These are phyloP conservation scores for Pilophorus perplexus DNA, from an alignment of 2,888 invertebrate genomes.

Conservation along the genomic window DNA sequence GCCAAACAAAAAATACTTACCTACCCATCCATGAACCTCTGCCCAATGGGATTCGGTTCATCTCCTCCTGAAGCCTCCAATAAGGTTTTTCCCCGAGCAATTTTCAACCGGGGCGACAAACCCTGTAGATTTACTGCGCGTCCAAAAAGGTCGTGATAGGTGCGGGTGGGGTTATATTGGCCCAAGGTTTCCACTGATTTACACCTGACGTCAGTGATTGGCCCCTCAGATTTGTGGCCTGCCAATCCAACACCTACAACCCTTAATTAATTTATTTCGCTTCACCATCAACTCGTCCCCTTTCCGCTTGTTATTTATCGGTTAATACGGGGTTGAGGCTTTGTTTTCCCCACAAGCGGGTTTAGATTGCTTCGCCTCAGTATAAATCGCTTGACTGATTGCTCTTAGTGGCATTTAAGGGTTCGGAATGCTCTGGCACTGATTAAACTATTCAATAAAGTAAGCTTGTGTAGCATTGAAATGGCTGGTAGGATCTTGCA, in stretches of 20 bases:
- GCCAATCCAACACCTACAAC: conserved; percentile 38
- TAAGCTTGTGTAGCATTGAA: too few species aligned
- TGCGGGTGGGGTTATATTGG: conserved; percentile 12
- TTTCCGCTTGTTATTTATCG: conserved; percentile 26
- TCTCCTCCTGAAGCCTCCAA: too few species aligned
- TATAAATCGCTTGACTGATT: conserved; percentile 27
- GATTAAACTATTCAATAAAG: too few species aligned
- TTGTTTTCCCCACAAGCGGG: not conserved
- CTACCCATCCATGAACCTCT: too few species aligned
- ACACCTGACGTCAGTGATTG: conserved; percentile 41
- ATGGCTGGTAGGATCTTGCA: too few species aligned
- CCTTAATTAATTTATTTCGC: conserved; percentile 41
- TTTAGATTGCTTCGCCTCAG: conserved; percentile 16
- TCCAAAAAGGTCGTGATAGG: conserved; percentile 36
- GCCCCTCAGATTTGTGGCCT: conserved; percentile 40
- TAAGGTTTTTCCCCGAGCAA: conserved; percentile 9
- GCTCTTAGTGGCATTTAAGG: conserved; percentile 24
- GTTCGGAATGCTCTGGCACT: too few species aligned
- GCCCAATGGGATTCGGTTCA: too few species aligned
- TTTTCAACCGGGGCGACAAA: not conserved
- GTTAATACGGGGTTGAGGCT: conserved; percentile 18
- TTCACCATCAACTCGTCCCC: conserved; percentile 21
- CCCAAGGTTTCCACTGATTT: conserved; percentile 37
- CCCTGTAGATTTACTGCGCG: not conserved
- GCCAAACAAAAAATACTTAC: too few species aligned